phyloP scores from a whole-genome alignment of 53 echinoderm and acorn worm genomes.

The Echinarachnius parma region DNA sequence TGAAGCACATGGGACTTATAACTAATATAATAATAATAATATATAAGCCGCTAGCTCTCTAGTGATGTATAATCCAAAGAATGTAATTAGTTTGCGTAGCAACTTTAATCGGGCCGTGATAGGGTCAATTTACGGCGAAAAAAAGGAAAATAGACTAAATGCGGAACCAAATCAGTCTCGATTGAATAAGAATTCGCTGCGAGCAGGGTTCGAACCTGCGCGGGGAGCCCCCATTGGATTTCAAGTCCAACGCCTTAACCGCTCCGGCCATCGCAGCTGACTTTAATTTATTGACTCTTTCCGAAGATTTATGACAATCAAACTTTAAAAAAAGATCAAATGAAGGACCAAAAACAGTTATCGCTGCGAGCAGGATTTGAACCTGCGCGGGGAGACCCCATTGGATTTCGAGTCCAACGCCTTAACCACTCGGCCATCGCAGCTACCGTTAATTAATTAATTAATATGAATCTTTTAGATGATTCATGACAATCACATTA shows the following conservation, averaged over 20 bases:
- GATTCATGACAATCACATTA: not conserved
- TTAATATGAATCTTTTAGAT: no score
- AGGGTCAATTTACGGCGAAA: no score
- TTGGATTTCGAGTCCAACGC: conserved; percentile 56
- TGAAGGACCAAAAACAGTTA: no score
- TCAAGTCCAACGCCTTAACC: conserved; percentile 99
- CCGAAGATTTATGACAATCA: no score
- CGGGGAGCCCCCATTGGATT: conserved; percentile 99
- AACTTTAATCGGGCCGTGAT: no score
- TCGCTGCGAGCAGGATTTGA: conserved; percentile 42
- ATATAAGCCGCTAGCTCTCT: no score
- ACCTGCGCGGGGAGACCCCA: conserved; percentile 57
- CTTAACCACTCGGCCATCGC: conserved; percentile 60
- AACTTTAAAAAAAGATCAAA: not conserved
- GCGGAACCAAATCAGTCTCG: no score
- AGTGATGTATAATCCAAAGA: no score
- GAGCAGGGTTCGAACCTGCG: conserved; percentile 99
- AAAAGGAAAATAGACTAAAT: not conserved
- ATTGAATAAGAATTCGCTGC: conserved; percentile 53
- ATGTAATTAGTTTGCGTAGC: no score
- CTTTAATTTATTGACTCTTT: no score
- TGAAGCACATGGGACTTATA: no score
- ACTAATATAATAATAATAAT: no score
- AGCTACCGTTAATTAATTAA: conserved; percentile 15
- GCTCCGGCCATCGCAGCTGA: conserved; percentile 98